Evolutionary conservation across 2,797 vertebrate genomes (phyloP), one percentile per base, ranked within the genome.

Genomic region (Typhlichthys subterraneus): DNA sequence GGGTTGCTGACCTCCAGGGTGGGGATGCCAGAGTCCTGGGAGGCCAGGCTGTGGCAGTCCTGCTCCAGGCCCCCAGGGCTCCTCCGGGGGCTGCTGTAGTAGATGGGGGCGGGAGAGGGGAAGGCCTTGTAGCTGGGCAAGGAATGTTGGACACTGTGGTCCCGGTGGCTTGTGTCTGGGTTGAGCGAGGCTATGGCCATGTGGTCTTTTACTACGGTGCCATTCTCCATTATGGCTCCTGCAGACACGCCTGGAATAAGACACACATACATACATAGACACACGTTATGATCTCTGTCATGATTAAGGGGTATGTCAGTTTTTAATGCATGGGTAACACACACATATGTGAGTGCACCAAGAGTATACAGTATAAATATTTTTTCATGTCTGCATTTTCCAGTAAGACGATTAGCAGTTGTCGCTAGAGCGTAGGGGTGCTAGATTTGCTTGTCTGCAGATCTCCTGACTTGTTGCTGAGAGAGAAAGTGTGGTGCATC

Each of bases 11-110:
- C 90, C 90, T 98, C 97, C 42, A 97, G 92, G 4, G 95, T 96
- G 0, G 97, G 96, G 71, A 98, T 96, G 29, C 95, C 95, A 0
- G 96, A 98, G 90, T 98, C 97, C 74, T 94, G 93, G 0, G 95
- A 96, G 13, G 90, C 87, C 69, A 95, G 88, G 83, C 95, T 96
- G 67, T 85, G 87, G 72, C 80, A 85, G 68, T 96, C 95, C 54
- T 91, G 91, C 10, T 91, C 86, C 58, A 63, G 72, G 62, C 81
- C 75, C 0, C 68, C 59, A 59, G 10, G 73, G 61, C 60, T 76
- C 53, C 83, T 84, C 58, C 77, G 84, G 2, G 82, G 75, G 65
- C 65, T 82, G 72, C 70, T 75, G 65, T 63, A 79, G 76, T 71
- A 82, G 63, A 83, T 68, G 19, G 80, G 79, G 10, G 75, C 63